Evolutionary conservation across 1,140 invertebrate species (phyloP).

Genomic region (Brachionus plicatilis): DNA sequence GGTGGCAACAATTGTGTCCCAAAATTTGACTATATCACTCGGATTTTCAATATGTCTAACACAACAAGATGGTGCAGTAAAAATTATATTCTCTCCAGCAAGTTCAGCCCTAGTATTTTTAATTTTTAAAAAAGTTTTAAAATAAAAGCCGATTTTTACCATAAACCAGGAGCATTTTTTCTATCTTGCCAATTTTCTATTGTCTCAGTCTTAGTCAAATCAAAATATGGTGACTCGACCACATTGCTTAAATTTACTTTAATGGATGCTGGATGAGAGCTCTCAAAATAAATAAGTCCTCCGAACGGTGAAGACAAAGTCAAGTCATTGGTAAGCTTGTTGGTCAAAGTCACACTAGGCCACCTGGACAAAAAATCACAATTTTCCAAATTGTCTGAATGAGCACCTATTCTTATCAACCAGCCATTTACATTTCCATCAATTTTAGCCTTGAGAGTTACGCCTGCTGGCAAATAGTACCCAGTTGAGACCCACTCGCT

Average conservation of each 20-base stretch:
- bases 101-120: slow-evolving; percentile 42
- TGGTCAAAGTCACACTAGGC: background rate
- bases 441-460: background rate
- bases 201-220: slow-evolving; percentile 13
- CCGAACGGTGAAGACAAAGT: background rate
- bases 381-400: slow-evolving; percentile 2
- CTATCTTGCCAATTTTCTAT: slow-evolving; percentile 12
- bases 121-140: background rate
- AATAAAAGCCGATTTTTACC: background rate
- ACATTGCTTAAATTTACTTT: background rate
- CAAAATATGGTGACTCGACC: background rate
- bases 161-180: slow-evolving; percentile 42
- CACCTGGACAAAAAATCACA: background rate
- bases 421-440: background rate
- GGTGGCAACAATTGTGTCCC: slow-evolving; percentile 42
- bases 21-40: slow-evolving; percentile 40
- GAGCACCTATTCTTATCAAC: slow-evolving; percentile 28
- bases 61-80: slow-evolving; percentile 43
- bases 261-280: background rate
- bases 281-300: slow-evolving; percentile 32
- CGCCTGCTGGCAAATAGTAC: slow-evolving; percentile 27
- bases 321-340: background rate
- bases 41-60: slow-evolving; percentile 42
- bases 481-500: slow-evolving; percentile 20
- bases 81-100: slow-evolving; percentile 42